A percentile compares a stretch with the other conserved stretches of the same genome.
phyloP scores from a whole-genome alignment of 2,888 invertebrate genomes.

The Acronicta psi region DNA sequence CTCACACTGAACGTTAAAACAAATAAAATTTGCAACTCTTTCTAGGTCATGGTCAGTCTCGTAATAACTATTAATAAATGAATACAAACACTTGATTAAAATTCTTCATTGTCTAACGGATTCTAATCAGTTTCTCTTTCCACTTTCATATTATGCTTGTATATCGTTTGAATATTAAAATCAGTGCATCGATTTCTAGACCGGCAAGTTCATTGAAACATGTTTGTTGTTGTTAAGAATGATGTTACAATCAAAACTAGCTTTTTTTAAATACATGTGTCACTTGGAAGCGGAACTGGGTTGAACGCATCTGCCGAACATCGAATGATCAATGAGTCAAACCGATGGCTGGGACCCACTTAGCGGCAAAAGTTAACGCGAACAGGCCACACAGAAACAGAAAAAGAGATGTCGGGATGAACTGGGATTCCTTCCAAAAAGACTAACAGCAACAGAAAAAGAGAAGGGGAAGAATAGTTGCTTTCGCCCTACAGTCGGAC shows the following conservation, averaged over 20 bases:
- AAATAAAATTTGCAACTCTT: conserved; percentile 19
- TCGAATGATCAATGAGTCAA: too few relatives aligned
- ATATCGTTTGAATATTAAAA: conserved; percentile 47
- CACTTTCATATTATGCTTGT: conserved; percentile 18
- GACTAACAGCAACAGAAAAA: too few relatives aligned
- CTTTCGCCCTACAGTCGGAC: too few relatives aligned
- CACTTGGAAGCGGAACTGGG: too few relatives aligned
- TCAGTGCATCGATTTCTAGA: conserved; percentile 34
- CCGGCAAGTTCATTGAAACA: conserved; percentile 28
- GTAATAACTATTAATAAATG: conserved; percentile 23
- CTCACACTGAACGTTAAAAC: conserved; percentile 13
- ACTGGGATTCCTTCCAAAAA: too few relatives aligned
- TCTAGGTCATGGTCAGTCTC: conserved; percentile 33
- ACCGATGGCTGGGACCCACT: too few relatives aligned
- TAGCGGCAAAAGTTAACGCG: too few relatives aligned
- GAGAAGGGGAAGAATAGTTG: too few relatives aligned
- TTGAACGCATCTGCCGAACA: too few relatives aligned
- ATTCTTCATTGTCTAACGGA: conserved; percentile 23
- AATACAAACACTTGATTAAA: conserved; percentile 18
- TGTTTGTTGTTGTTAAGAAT: conserved; percentile 4
- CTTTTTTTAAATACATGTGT: too few relatives aligned
- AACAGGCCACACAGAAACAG: too few relatives aligned
- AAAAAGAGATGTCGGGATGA: too few relatives aligned
- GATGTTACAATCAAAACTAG: background rate
- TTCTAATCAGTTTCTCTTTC: conserved; percentile 49